phyloP scores from a whole-genome alignment of 2,888 invertebrate genomes.

The Hypomecis punctinalis region DNA sequence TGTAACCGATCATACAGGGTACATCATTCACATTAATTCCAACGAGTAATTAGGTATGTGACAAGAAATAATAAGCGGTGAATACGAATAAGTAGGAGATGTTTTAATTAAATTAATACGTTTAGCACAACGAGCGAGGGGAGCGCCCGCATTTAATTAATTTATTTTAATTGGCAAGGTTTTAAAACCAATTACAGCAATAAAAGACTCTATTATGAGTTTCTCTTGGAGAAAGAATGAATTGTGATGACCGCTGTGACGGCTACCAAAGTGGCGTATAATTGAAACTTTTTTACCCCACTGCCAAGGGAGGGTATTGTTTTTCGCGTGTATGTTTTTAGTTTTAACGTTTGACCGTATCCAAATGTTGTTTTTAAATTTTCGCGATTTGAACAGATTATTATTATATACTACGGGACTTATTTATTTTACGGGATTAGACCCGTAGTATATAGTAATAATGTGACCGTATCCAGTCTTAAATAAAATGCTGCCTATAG shows the following conservation, averaged over 20 bases:
- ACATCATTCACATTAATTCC: no score
- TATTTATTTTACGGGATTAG: no score
- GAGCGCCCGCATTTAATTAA: constrained; percentile 27
- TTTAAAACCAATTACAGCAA: constrained; percentile 24
- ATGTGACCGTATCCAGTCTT: no score
- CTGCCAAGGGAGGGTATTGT: neutral
- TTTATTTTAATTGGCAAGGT: constrained; percentile 25
- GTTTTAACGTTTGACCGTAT: no score
- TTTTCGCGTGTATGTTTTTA: neutral
- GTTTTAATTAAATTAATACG: constrained; percentile 15
- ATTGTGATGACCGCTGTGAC: constrained; percentile 8
- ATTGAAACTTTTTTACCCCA: neutral
- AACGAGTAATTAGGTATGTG: neutral
- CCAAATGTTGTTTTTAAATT: no score
- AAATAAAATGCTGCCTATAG: no score
- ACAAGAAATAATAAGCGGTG: neutral
- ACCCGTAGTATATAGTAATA: no score
- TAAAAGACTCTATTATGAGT: constrained; percentile 14
- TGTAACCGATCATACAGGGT: no score
- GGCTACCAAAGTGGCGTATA: neutral
- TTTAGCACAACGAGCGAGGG: constrained; percentile 12
- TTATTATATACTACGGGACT: no score
- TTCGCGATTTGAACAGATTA: no score
- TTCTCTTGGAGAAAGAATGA: constrained; percentile 4
- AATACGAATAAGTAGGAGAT: constrained; percentile 4